Percentiles rank a stretch among this genome's conserved stretches.
Conservation (phyloP, 2,113 vertebrate species). For the Oncorhynchus masou region DNA sequence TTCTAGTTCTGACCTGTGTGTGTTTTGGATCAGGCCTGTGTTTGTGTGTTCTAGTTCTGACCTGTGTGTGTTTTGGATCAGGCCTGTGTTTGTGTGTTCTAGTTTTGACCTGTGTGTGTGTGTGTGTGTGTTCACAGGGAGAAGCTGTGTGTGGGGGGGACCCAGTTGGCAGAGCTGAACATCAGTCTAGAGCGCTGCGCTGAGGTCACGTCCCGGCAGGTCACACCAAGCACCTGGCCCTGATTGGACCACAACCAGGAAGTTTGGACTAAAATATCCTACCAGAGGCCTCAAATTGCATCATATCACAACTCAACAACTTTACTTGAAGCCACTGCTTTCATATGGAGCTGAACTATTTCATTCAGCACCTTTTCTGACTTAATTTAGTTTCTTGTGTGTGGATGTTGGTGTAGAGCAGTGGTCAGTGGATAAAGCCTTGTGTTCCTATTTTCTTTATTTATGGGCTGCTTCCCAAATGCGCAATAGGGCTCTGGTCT, state of each 20-base stretch:
- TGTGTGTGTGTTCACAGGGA: slow-evolving; percentile 67
- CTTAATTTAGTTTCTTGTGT: not conserved
- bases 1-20: no score
- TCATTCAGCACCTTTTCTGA: not conserved
- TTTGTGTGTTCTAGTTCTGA: no score
- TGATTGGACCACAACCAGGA: slow-evolving; percentile 31
- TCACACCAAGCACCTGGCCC: slow-evolving; percentile 59
- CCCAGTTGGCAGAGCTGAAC: slow-evolving; percentile 79
- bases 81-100: no score
- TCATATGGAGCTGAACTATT: not conserved
- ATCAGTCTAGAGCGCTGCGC: slow-evolving; percentile 75
- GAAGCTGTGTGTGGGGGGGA: slow-evolving; percentile 78
- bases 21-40: no score
- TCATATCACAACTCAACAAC: not conserved
- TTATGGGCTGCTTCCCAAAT: no score
- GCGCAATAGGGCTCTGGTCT: no score
- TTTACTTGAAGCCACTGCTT: not conserved
- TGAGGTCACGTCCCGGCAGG: slow-evolving; percentile 46
- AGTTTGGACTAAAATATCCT: not conserved
- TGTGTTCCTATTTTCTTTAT: no score
- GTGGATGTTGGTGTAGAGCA: not conserved
- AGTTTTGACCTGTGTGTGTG: no score
- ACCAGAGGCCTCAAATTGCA: not conserved
- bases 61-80: no score
- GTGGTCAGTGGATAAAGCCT: no score